Evolutionary conservation across 1,140 invertebrate genomes (phyloP), one percentile per base, ranked within the genome.

Genomic region (Caenorhabditis brenneri): DNA sequence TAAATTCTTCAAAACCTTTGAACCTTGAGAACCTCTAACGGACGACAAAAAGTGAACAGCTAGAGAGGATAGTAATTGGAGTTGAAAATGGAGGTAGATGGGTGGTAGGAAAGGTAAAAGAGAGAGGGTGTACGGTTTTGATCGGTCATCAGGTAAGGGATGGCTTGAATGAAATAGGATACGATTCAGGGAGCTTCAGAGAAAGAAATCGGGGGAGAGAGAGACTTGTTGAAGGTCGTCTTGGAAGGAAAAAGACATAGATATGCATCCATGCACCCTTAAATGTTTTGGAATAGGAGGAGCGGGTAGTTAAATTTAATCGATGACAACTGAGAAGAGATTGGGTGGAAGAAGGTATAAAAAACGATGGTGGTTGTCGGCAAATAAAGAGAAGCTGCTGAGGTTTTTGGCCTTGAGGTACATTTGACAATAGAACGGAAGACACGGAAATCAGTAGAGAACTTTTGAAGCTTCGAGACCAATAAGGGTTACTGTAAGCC

Each of bases 181-280:
- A 19, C 16, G 3, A 16, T 0, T 33, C 5, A 4, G 65, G 24
- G 65, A 74, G 65, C 7, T 2, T 15, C 15, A 46, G 33, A 74
- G 65, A 22, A 3, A 74, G 12, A 24, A 29, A 55, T 55, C 24
- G 6, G 65, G 4, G n/a, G 65, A 15, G 24, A 7, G 65, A 15
- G 24, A 1, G 65, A 74, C 65, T 65, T 65, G 58, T 65, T 65
- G 58, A 74, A 74, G 65, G 65, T 74, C 65, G 36, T 19, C 3
- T 46, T 12, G 65, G 24, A 55, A 29, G 65, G 36, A 39, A n/a
- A 36, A 19, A 65, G 65, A 74, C 16, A 74, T 74, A 46, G 65
- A 74, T 74, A 74, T 74, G 65, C 65, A 74, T 74, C 65, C 65
- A 42, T 74, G 65, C 65, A n/a, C n/a, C n/a, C n/a, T n/a, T n/a